Evolutionary conservation across 2,797 vertebrate genomes (phyloP), one percentile per base, ranked within the genome.

Genomic region (Sebastes trivittatus): DNA sequence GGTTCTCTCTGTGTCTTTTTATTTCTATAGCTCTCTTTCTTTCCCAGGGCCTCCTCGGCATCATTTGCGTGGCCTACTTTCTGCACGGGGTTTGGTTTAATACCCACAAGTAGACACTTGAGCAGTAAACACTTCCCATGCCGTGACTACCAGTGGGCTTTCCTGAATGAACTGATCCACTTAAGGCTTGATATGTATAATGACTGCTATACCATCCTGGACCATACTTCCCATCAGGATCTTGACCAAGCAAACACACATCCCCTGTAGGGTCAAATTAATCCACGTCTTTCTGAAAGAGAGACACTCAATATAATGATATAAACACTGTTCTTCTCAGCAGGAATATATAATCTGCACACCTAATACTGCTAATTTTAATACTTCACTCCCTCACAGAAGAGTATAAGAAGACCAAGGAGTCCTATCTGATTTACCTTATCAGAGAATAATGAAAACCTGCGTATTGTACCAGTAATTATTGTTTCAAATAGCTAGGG

Each of bases 61-160:
- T 92, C 85, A 92, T 94, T 92, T 93, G 92, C 91, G 93, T 96
- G 95, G 92, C 95, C 95, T 95, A 95, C 89, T 94, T 95, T 94
- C 86, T 84, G 77, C 58, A 75, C 72, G 60, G 83, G 87, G 89
- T 87, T 92, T 78, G 82, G 90, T 91, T 72, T 94, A 93, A 95
- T 95, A 92, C 93, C 92, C 92, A 89, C 87, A 83, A 93, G 91
- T 82, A 92, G 89, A 91, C 82, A 88, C 87, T 93, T 78, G 84
- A 94, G 91, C 91, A 82, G 89, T 94, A 93, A 94, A 95, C 93
- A 94, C 89, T 92, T 82, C 87, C 83, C 88, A 85, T 72, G 90
- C 76, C 29, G 38, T 82, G 79, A 88, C 78, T 80, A 88, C 88
- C 86, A 74, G 71, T 76, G 80, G 87, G 69, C 74, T 87, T 90